Conservation (phyloP, 2,113 vertebrate species). For the Phocoena sinus region DNA sequence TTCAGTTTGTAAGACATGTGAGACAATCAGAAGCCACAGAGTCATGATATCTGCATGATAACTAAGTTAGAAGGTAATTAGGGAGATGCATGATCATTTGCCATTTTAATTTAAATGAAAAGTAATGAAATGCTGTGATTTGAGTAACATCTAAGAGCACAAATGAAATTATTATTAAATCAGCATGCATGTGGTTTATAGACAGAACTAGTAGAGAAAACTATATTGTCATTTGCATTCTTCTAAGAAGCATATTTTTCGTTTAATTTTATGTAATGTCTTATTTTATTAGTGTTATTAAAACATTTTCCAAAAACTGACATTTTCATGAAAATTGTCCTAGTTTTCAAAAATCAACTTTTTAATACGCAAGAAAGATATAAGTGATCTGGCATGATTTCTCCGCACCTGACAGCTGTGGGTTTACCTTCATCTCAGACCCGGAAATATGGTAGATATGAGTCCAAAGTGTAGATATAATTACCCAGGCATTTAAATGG, state of each 20-base stretch:
- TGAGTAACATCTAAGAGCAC: background rate
- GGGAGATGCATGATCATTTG: background rate
- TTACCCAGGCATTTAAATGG: background rate
- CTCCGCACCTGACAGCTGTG: background rate
- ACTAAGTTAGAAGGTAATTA: background rate
- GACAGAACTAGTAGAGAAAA: background rate
- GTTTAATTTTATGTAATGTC: background rate
- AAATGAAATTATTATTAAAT: background rate
- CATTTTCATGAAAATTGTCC: background rate
- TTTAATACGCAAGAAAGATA: background rate
- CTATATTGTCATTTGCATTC: background rate
- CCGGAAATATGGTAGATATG: background rate
- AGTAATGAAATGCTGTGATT: background rate
- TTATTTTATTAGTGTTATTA: background rate
- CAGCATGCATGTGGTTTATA: background rate
- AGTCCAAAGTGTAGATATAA: background rate
- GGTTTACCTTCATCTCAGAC: conserved; percentile 34
- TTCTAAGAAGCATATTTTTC: background rate
- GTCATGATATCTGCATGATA: background rate
- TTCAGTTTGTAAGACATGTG: background rate
- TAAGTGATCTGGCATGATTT: conserved; percentile 27
- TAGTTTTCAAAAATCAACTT: conserved; percentile 10
- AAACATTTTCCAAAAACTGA: background rate
- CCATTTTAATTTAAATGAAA: background rate
- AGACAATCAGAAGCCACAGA: background rate